phyloP scores from a whole-genome alignment of 1,140 invertebrate species.

The Pseudachorutes palmiensis region DNA sequence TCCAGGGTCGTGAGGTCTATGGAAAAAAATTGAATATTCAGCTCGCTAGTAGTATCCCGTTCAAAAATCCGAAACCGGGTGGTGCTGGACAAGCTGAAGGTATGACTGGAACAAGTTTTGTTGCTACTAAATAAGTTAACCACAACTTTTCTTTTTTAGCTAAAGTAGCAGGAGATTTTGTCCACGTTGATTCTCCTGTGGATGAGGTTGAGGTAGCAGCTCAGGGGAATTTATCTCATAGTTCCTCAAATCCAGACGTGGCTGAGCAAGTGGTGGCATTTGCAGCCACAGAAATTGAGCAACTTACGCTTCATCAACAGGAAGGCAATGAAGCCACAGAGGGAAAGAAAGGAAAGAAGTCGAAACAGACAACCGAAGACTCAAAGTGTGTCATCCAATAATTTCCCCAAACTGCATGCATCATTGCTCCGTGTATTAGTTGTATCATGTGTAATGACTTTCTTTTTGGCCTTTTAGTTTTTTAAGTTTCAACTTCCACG shows the following conservation, averaged over 20 bases:
- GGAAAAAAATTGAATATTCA: constrained; percentile 15
- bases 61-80: background rate
- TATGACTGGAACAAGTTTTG: background rate
- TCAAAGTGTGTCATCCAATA: background rate
- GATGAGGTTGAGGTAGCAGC: background rate
- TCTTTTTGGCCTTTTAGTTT: background rate
- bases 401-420: background rate
- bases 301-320: no score
- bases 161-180: background rate
- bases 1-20: constrained; percentile 14
- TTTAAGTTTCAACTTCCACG: no score
- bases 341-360: background rate
- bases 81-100: background rate
- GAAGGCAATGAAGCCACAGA: background rate
- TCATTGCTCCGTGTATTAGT: no score
- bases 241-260: background rate
- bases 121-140: background rate
- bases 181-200: background rate
- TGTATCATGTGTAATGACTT: no score
- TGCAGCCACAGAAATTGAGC: background rate
- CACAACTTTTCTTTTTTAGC: background rate
- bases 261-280: background rate
- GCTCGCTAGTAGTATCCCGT: background rate
- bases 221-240: background rate
- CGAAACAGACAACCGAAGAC: background rate